Evolutionary conservation across 2,888 invertebrate genomes (phyloP), one percentile per base, ranked within the genome.

Genomic region (Drosophila paramelanica): DNA sequence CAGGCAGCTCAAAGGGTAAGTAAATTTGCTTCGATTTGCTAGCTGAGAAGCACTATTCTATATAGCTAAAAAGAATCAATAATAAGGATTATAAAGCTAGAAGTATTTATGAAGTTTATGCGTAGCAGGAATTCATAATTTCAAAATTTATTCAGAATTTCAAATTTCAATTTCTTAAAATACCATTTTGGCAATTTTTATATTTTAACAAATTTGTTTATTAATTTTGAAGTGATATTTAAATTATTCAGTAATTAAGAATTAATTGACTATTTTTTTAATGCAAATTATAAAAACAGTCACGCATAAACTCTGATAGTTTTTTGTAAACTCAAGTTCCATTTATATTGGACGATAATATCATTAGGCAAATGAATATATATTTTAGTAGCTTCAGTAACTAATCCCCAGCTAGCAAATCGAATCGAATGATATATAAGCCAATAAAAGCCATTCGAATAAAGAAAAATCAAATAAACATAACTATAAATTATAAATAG

Each of bases 1-100:
- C 68, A 62, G 52, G 52, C 81, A 82, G 77, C 86, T 71, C 86
- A 82, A 86, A 85, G 76, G 49, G 58, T 75, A 41, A 72, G 70
- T 80, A 62, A 46, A 31, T 33, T 59, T 50, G 17, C 6, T 42
- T 52, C 60, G 50, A 72, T 67, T 67, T 61, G 58, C 72, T 33
- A 5, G 5, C 31, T 52, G 53, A 42, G 14, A 45, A 23, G 8
- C 13, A 14, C 25, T 33, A 17, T 1, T 17, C 13, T 45, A n/a
- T 27, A n/a, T n/a, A 23, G 5, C 1, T 11, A 31, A 36, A 2
- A 3, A n/a, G 52, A 27, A 25, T 36, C 5, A 1, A 10, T 3
- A 36, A 13, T 33, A 11, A 11, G 11, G n/a, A 17, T 25, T 7
- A 27, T 7, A 8, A 27, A 27, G 27, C 8, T 27, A 8, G 7